Evolutionary conservation across 2,113 vertebrate species (phyloP).

Genomic region (Rhabdomys dilectus): DNA sequence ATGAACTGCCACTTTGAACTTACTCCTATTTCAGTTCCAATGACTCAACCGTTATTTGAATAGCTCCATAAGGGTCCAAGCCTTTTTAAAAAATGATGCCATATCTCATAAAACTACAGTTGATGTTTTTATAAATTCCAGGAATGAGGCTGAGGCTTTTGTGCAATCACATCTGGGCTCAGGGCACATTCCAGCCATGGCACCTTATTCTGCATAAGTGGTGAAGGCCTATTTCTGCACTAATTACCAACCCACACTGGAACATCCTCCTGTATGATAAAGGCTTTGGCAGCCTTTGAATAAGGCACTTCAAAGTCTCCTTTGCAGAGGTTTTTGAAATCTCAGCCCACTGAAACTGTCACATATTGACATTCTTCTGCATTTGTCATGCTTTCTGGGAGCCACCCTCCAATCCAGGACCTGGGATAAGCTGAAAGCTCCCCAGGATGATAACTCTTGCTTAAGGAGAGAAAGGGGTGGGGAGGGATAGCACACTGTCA

Average conservation of each 20-base stretch:
- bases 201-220: conserved; percentile 18
- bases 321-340: conserved; percentile 62
- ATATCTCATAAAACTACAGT: conserved; percentile 65
- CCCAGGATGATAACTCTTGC: conserved; percentile 33
- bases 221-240: background rate
- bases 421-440: conserved; percentile 22
- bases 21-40: conserved; percentile 78
- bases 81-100: conserved; percentile 76
- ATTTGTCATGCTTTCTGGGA: conserved; percentile 69
- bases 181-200: conserved; percentile 58
- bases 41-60: conserved; percentile 76
- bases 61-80: conserved; percentile 67
- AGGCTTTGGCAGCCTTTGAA: conserved; percentile 63
- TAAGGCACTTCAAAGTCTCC: conserved; percentile 73
- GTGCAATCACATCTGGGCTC: conserved; percentile 29
- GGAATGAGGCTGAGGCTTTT: conserved; percentile 59
- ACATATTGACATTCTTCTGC: conserved; percentile 53
- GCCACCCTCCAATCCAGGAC: background rate
- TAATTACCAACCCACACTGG: conserved; percentile 55
- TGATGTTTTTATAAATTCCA: conserved; percentile 75
- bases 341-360: conserved; percentile 56
- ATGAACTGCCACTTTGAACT: conserved; percentile 70
- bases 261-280: conserved; percentile 54
- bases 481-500: background rate
- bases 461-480: background rate